These are phyloP conservation scores for Rhombomys opimus DNA, from an alignment of 2,113 vertebrate species.

Conservation along the genomic window DNA sequence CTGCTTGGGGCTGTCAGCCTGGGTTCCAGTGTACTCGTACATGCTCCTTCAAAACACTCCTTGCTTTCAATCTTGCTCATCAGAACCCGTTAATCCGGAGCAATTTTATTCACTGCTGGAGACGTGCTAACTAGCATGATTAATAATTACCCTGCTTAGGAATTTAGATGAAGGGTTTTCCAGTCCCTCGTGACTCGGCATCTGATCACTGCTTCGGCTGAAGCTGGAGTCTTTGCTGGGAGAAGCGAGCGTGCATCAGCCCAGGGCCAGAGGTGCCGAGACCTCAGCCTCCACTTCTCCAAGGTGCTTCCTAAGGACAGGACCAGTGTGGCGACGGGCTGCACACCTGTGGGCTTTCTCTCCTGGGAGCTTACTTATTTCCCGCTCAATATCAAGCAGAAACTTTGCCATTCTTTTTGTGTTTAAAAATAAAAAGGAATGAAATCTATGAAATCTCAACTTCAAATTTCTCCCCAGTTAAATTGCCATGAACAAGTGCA, in stretches of 20 bases:
- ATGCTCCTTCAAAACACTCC: not conserved
- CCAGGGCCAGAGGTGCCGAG: not conserved
- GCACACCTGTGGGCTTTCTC: not conserved
- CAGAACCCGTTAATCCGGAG: constrained; percentile 27
- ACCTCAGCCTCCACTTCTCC: not conserved
- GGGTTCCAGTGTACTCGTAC: constrained; percentile 16
- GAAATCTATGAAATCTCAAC: not conserved
- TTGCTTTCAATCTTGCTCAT: constrained; percentile 46
- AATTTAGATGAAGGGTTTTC: constrained; percentile 55
- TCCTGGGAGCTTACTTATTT: not conserved
- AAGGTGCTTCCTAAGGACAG: not conserved
- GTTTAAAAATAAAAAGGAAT: not conserved
- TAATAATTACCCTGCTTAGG: constrained; percentile 61
- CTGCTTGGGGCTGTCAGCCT: not conserved
- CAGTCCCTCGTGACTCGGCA: constrained; percentile 41
- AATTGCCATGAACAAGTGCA: not conserved
- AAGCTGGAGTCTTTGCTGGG: not conserved
- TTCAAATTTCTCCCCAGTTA: not conserved
- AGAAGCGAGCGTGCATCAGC: not conserved
- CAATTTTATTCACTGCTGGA: constrained; percentile 59
- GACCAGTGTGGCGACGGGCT: not conserved
- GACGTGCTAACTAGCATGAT: constrained; percentile 56
- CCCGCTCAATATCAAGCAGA: not conserved
- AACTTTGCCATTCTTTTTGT: not conserved
- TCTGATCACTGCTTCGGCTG: not conserved